Evolutionary conservation across 2,113 vertebrate species (phyloP).

Genomic region (Mirounga angustirostris): DNA sequence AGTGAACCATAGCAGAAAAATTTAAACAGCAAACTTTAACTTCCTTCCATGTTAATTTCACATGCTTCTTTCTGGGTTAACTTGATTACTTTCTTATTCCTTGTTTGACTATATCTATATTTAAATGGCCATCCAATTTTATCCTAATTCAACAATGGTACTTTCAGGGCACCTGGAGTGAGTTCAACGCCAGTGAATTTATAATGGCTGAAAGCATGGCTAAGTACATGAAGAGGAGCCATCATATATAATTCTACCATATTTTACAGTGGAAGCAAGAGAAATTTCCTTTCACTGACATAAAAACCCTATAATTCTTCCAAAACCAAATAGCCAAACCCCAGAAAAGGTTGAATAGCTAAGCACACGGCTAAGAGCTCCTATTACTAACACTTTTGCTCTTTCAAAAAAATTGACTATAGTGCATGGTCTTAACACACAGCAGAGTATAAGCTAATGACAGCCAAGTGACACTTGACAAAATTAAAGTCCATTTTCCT

Average conservation of each 20-base stretch:
- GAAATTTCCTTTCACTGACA: conserved; percentile 32
- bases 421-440: not conserved
- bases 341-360: not conserved
- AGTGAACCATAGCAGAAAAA: too few species aligned
- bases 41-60: not conserved
- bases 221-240: not conserved
- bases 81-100: not conserved
- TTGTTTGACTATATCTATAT: rapidly evolving
- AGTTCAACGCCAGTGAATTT: not conserved
- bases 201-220: not conserved
- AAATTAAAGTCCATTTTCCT: conserved; percentile 61
- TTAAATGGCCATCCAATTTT: not conserved
- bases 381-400: not conserved
- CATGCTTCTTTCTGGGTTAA: not conserved
- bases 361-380: not conserved
- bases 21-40: not conserved
- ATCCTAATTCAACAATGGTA: not conserved
- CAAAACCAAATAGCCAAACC: conserved; percentile 41
- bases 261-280: not conserved
- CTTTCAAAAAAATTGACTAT: not conserved
- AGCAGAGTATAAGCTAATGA: not conserved
- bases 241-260: not conserved
- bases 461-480: conserved; percentile 46
- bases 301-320: conserved; percentile 65
- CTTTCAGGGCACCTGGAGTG: not conserved